Evolutionary conservation across 2,888 invertebrate genomes (phyloP), one percentile per base, ranked within the genome.

Genomic region (Pimpla rufipes): DNA sequence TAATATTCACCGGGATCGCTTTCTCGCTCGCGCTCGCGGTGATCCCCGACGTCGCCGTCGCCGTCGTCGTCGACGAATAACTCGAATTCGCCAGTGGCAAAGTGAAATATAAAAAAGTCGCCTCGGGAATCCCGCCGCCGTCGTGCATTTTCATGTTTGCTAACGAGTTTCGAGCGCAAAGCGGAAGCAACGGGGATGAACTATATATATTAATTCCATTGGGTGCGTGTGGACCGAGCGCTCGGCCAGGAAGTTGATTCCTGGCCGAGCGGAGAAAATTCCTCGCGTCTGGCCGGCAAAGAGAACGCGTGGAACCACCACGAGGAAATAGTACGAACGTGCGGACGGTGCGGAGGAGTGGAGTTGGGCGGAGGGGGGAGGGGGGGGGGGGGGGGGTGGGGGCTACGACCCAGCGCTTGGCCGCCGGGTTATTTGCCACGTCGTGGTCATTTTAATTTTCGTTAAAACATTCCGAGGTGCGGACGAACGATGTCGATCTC

Each of bases 401-500:
- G 29, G n/a, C n/a, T n/a, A n/a, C n/a, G n/a, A n/a, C n/a, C n/a
- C n/a, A n/a, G n/a, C 7, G 16, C 13, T 23, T 47, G 70, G 23
- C 47, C 55, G 55, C 42, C 55, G 37, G 57, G 42, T 76, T 68
- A 76, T 47, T 73, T 42, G 40, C 71, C 68, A 52, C 68, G 64
- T 5, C 74, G 77, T 79, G 70, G 77, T 84, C 76, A 85, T 81
- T 86, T 86, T 81, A 86, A 86, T 87, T 87, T 86, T 84, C 85
- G 79, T 83, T 81, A 66, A 86, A 86, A 83, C 81, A 85, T 87
- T 86, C 82, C 62, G 71, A 73, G 78, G 82, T 70, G 82, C 74
- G 79, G 68, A 66, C 70, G 57, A 70, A 77, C 67, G 79, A 76
- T 75, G 67, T 62, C 67, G 42, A 83, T 76, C 47, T 67, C 74